A percentile compares a stretch with the other conserved stretches of the same genome.
These are phyloP conservation scores for Callionymus lyra DNA, from an alignment of 2,113 vertebrate species.

Conservation along the genomic window DNA sequence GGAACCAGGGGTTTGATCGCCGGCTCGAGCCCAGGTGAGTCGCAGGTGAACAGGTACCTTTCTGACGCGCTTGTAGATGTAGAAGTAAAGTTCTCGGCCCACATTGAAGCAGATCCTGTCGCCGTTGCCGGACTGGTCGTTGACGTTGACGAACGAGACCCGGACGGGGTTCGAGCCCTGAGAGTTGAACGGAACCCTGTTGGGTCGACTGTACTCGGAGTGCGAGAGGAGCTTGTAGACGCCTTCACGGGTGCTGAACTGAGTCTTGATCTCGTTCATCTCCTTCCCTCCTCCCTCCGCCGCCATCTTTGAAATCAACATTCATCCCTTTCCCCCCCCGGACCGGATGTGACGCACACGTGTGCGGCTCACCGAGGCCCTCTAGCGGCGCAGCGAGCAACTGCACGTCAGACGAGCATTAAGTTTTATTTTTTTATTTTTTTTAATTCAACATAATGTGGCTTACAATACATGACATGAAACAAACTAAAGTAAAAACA, in stretches of 20 bases:
- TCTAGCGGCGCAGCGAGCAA: background rate
- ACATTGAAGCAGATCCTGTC: slow-evolving; percentile 99
- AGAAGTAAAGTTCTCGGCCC: slow-evolving; percentile 99
- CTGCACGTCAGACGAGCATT: too few species aligned
- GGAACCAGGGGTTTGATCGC: too few species aligned
- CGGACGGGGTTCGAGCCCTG: slow-evolving; percentile 96
- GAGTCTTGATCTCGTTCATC: slow-evolving; percentile 99
- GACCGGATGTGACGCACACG: slow-evolving; percentile 80
- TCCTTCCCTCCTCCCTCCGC: slow-evolving; percentile 97
- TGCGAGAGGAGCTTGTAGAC: slow-evolving; percentile 97
- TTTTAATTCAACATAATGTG: too few species aligned
- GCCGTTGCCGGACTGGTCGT: slow-evolving; percentile 98
- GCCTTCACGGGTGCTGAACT: slow-evolving; percentile 97
- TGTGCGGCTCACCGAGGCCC: slow-evolving; percentile 21
- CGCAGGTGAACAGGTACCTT: slow-evolving; percentile 89
- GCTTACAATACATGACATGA: too few species aligned
- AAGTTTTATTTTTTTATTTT: too few species aligned
- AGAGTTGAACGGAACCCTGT: slow-evolving; percentile 97
- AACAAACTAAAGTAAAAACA: too few species aligned
- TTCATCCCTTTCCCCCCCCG: slow-evolving; percentile 90
- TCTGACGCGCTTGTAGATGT: slow-evolving; percentile 98
- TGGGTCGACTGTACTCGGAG: slow-evolving; percentile 97
- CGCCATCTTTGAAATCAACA: slow-evolving; percentile 99
- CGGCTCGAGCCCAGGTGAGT: too few species aligned
- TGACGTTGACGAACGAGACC: slow-evolving; percentile 98